A percentile compares a stretch with the other conserved stretches of the same genome.
Evolutionary conservation across 2,888 invertebrate genomes (phyloP).

Genomic region (Watsonalla binaria): DNA sequence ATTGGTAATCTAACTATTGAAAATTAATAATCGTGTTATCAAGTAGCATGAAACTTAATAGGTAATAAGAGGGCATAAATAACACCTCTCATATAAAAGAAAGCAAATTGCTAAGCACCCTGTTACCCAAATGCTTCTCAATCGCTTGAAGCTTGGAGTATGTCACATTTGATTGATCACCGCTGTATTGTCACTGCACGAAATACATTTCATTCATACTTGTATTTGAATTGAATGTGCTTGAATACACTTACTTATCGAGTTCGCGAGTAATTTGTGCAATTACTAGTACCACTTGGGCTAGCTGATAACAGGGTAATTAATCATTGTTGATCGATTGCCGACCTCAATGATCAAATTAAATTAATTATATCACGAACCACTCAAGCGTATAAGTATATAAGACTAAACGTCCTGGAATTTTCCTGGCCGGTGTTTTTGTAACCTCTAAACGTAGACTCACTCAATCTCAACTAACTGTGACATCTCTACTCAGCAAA

Average conservation of each 20-base stretch:
- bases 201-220: conserved; percentile 19
- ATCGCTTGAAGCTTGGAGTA: conserved; percentile 23
- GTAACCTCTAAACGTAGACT: too few relatives aligned
- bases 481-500: too few relatives aligned
- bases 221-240: conserved; percentile 6
- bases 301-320: conserved; percentile 33
- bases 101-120: conserved; percentile 44
- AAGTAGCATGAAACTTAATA: too few relatives aligned
- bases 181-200: conserved; percentile 25
- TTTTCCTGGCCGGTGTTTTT: neutral
- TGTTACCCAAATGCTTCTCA: conserved; percentile 32
- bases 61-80: neutral
- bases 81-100: conserved; percentile 26
- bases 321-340: conserved; percentile 43
- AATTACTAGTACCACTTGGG: conserved; percentile 16
- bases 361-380: conserved; percentile 11
- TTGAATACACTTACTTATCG: conserved; percentile 13
- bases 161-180: conserved; percentile 43
- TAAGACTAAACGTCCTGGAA: neutral
- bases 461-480: too few relatives aligned
- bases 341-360: conserved; percentile 21
- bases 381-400: neutral
- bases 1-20: too few relatives aligned
- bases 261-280: conserved; percentile 19
- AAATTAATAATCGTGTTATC: too few relatives aligned